phyloP scores from a whole-genome alignment of 1,140 invertebrate species.

The Drosophila ananassae region DNA sequence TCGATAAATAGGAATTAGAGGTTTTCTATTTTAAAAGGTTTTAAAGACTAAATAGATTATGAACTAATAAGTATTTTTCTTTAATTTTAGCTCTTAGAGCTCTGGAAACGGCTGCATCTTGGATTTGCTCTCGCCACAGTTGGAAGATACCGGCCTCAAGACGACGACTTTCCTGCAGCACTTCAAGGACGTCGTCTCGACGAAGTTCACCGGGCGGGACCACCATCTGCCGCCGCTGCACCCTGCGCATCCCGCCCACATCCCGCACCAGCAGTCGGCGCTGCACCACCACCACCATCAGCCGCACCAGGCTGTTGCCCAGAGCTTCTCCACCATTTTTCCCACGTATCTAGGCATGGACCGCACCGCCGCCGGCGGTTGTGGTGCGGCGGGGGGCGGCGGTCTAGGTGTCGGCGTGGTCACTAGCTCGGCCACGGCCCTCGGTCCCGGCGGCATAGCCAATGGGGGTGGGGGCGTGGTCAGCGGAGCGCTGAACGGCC shows the following conservation, averaged over 20 bases:
- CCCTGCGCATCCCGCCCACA: constrained; percentile 51
- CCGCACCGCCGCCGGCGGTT: constrained; percentile 75
- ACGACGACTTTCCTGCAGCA: constrained; percentile 84
- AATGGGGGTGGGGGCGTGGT: constrained; percentile 83
- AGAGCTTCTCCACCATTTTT: constrained; percentile 83
- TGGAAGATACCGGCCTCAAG: constrained; percentile 84
- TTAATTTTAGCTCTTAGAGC: constrained; percentile 56
- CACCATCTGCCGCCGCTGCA: constrained; percentile 82
- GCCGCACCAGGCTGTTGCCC: constrained; percentile 82
- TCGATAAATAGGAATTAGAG: not conserved
- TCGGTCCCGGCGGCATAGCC: constrained; percentile 70
- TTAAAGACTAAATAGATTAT: too few species aligned
- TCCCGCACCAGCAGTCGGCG: constrained; percentile 76
- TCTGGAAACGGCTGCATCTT: constrained; percentile 73
- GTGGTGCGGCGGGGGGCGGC: constrained; percentile 68
- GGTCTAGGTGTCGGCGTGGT: constrained; percentile 83
- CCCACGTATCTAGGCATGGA: constrained; percentile 83
- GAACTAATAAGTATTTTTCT: not conserved
- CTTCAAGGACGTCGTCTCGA: constrained; percentile 84
- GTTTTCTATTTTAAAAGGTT: too few species aligned
- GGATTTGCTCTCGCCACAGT: constrained; percentile 78
- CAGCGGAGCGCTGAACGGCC: constrained; percentile 87
- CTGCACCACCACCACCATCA: constrained; percentile 79
- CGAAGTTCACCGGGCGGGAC: constrained; percentile 83
- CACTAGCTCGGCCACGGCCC: constrained; percentile 84